Percentiles rank a stretch among this genome's conserved stretches.
These are phyloP conservation scores for Cyphomyrmex costatus DNA, from an alignment of 1,140 invertebrate species.

Conservation along the genomic window DNA sequence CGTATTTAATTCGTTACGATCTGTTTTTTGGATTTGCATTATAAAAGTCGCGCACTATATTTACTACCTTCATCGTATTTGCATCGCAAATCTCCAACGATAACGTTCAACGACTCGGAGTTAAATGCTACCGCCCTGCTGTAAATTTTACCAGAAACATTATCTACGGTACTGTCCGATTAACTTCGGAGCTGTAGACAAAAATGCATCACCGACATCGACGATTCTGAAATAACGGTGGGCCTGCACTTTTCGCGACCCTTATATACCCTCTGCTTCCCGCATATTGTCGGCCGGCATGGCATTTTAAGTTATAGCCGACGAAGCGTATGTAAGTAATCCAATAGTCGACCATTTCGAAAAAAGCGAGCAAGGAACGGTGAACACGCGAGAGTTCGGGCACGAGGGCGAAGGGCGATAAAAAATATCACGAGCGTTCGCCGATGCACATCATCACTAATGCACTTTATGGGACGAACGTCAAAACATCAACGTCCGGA, in stretches of 20 bases:
- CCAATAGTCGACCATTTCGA: constrained; percentile 50
- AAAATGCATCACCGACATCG: constrained; percentile 15
- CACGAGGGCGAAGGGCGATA: constrained; percentile 23
- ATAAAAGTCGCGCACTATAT: background rate
- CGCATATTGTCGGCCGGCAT: constrained; percentile 39
- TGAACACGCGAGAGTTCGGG: constrained; percentile 48
- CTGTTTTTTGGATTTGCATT: background rate
- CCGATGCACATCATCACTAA: constrained; percentile 53
- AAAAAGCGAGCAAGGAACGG: constrained; percentile 45
- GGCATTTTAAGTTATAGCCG: constrained; percentile 47
- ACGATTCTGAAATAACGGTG: constrained; percentile 16
- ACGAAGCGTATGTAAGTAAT: constrained; percentile 62
- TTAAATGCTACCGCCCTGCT: background rate
- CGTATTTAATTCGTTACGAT: constrained; percentile 12
- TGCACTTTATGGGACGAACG: constrained; percentile 47
- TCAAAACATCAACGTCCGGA: constrained; percentile 62
- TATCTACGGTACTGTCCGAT: background rate
- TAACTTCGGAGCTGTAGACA: background rate
- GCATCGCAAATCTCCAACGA: constrained; percentile 34
- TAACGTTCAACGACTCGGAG: constrained; percentile 16
- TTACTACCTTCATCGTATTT: constrained; percentile 12
- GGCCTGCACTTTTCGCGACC: constrained; percentile 21
- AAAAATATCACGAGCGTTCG: constrained; percentile 59
- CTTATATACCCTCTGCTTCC: constrained; percentile 4
- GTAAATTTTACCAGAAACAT: constrained; percentile 16